Percentiles rank a stretch among this genome's conserved stretches.
Conservation (phyloP, 2,797 vertebrate species). For the Pseudotriccus pelzelni region DNA sequence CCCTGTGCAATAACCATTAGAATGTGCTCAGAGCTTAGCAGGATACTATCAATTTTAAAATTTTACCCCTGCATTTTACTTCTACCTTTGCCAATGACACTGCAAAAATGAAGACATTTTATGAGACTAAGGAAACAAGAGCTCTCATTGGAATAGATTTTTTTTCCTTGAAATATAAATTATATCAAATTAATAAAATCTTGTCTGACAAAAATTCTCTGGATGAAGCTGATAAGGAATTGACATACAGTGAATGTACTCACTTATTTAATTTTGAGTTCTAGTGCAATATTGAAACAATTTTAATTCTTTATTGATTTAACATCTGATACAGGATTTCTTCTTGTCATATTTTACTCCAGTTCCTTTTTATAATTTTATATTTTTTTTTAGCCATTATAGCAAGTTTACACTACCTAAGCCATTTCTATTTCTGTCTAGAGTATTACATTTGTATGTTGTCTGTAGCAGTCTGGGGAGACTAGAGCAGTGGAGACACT, state of each 20-base stretch:
- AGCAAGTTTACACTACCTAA: neutral
- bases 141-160: neutral
- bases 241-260: neutral
- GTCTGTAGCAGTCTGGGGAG: neutral
- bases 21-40: neutral
- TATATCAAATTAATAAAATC: neutral
- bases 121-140: neutral
- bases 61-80: neutral
- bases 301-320: neutral
- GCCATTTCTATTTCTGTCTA: neutral
- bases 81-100: neutral
- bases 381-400: neutral
- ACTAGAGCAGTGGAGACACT: neutral
- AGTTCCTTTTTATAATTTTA: neutral
- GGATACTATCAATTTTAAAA: neutral
- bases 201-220: neutral
- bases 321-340: neutral
- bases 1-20: neutral
- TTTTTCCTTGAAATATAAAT: neutral
- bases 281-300: neutral
- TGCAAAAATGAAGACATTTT: conserved; percentile 5
- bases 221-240: neutral
- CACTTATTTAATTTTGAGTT: neutral
- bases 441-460: neutral
- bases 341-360: neutral